These are phyloP conservation scores for Invenusta paracnida DNA, from an alignment of 2,888 invertebrate genomes.

Conservation along the genomic window DNA sequence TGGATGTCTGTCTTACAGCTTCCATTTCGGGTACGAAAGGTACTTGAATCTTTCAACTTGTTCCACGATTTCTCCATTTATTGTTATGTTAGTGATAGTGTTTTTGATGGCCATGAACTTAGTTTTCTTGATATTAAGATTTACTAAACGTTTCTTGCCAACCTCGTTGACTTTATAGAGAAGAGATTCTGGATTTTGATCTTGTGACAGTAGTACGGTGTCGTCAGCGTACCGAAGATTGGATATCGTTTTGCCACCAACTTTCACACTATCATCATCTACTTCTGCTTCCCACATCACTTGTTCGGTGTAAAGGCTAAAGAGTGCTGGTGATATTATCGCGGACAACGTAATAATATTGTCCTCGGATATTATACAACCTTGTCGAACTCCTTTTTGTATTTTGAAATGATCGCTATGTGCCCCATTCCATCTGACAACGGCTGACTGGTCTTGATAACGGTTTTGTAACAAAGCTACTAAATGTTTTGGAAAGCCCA, in stretches of 20 bases:
- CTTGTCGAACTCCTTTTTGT: neutral
- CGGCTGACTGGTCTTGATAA: neutral
- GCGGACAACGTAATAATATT: no score
- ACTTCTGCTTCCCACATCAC: conserved; percentile 1
- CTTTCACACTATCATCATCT: neutral
- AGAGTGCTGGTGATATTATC: no score
- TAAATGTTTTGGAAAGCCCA: neutral
- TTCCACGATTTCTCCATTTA: conserved; percentile 5
- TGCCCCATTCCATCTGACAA: conserved; percentile 8
- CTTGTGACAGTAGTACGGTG: neutral
- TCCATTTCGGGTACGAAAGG: neutral
- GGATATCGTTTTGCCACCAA: neutral
- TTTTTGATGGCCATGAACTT: neutral
- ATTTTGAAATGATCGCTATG: neutral
- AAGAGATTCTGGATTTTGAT: neutral
- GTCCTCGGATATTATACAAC: conserved; percentile 1
- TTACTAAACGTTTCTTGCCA: neutral
- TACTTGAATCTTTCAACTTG: neutral
- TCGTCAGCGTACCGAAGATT: conserved; percentile 16
- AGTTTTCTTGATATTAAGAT: neutral
- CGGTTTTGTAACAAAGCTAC: neutral
- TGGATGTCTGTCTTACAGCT: neutral
- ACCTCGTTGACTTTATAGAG: neutral
- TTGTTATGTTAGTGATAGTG: neutral
- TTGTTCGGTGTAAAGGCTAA: conserved; percentile 23